Evolutionary conservation across 2,797 vertebrate genomes (phyloP), one percentile per base, ranked within the genome.

Genomic region (Macropodus opercularis): DNA sequence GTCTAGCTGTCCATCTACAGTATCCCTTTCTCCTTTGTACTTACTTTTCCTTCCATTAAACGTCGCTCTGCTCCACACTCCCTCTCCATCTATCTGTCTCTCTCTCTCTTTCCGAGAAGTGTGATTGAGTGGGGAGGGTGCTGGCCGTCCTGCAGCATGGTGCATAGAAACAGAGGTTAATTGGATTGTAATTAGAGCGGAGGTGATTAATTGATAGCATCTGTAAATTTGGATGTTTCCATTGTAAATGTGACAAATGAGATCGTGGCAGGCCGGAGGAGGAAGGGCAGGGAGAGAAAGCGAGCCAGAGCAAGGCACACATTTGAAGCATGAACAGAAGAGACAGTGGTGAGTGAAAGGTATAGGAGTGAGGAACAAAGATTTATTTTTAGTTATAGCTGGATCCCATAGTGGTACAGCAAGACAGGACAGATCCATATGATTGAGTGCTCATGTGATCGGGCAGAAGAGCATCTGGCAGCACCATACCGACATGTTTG

Each of bases 131-230:
- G 74, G 73, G 61, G 80, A 77, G 72, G 77, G 75, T 74, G 81
- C 79, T 81, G 72, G 86, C 79, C 64, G 69, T 90, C 87, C 87
- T 84, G 87, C 85, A 86, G 84, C 78, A 83, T 74, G 79, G 82
- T 48, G 61, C 64, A 80, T 84, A 83, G 84, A 88, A 80, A 87
- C 87, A 87, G 89, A 92, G 91, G 91, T 92, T 93, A 92, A 92
- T 92, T 92, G 88, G 91, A 92, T 91, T 89, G 90, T 92, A 91
- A 93, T 93, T 93, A 92, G 90, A 90, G 86, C 69, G 79, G 83
- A 88, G 87, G 87, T 89, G 89, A 93, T 92, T 92, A 91, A 92
- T 92, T 91, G 91, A 92, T 93, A 91, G 89, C 88, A 91, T 89
- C 90, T 89, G 90, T 91, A 91, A 90, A 90, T 93, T 89, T 90